A percentile compares a stretch with the other conserved stretches of the same genome.
phyloP scores from a whole-genome alignment of 2,797 vertebrate genomes.

The Clarias pachynema region DNA sequence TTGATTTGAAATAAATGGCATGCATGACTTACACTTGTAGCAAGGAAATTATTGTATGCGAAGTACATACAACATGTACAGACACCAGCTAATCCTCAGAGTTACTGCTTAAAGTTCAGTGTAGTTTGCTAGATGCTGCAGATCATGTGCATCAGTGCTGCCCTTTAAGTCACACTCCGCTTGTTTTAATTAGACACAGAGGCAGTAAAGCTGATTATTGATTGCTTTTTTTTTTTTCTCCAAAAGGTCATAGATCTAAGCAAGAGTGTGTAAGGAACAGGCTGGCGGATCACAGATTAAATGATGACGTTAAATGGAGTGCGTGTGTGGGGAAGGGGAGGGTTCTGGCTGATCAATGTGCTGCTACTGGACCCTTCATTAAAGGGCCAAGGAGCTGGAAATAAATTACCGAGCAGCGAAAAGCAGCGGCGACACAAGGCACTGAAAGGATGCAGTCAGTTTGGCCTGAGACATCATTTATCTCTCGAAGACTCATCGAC shows the following conservation, averaged over 20 bases:
- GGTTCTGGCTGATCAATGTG: slow-evolving; percentile 60
- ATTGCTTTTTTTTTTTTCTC: slow-evolving; percentile 56
- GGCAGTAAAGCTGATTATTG: slow-evolving; percentile 64
- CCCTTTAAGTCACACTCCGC: slow-evolving; percentile 49
- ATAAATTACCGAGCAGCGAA: slow-evolving; percentile 58
- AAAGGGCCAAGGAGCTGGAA: slow-evolving; percentile 54
- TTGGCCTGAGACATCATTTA: slow-evolving; percentile 55
- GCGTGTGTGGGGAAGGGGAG: slow-evolving; percentile 52
- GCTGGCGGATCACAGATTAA: slow-evolving; percentile 61
- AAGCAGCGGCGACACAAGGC: slow-evolving; percentile 31
- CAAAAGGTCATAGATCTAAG: slow-evolving; percentile 76
- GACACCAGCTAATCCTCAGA: background rate
- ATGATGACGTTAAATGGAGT: slow-evolving; percentile 63
- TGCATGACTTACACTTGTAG: background rate
- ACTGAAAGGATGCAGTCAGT: slow-evolving; percentile 45
- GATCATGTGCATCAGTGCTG: slow-evolving; percentile 18
- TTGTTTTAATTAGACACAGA: slow-evolving; percentile 56
- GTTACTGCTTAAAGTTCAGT: background rate
- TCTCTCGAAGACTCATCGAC: slow-evolving; percentile 42
- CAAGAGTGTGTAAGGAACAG: slow-evolving; percentile 59
- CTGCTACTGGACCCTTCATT: slow-evolving; percentile 58
- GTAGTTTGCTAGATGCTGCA: background rate
- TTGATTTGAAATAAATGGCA: background rate
- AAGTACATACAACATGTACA: background rate
- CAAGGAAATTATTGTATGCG: background rate